Evolutionary conservation across 2,888 invertebrate species (phyloP), one percentile per base, ranked within the genome.

Genomic region (Stenotaenia linearis): DNA sequence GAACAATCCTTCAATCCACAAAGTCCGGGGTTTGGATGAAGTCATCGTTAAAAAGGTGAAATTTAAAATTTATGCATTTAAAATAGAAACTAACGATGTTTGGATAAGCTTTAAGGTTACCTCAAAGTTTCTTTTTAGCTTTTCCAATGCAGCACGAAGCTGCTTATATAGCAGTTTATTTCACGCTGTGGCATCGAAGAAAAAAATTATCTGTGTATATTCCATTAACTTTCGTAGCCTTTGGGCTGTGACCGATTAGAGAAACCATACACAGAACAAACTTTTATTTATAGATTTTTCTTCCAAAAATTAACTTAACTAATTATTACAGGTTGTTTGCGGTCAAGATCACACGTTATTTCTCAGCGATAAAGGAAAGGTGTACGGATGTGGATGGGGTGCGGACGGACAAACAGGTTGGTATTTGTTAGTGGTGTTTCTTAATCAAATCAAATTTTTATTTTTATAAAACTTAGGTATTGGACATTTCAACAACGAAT

Each of bases 371-470:
- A 88, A 89, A 25, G 97, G 98, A 0, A 89, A 90, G 83, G 92
- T 98, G 3, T 96, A 90, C 84, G 90, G 93, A 0, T 97, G 95
- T 86, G 98, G 98, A 0, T 94, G 96, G 92, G 94, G 97, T 35
- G 93, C 95, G 0, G 97, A 98, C 87, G 98, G 98, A 0, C 98
- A 98, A 88, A 95, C 96, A 0, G 97, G 94, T 0, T 87, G n/a
- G n/a, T n/a, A n/a, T n/a, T n/a, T n/a, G n/a, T n/a, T n/a, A n/a
- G n/a, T n/a, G n/a, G n/a, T n/a, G n/a, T n/a, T n/a, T n/a, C n/a
- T n/a, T n/a, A n/a, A n/a, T n/a, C n/a, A n/a, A n/a, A n/a, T n/a
- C n/a, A n/a, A n/a, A n/a, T n/a, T n/a, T n/a, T n/a, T n/a, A n/a
- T n/a, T n/a, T n/a, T n/a, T n/a, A n/a, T n/a, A n/a, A n/a, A n/a